These are phyloP conservation scores for Cabera pusaria DNA, from an alignment of 2,888 invertebrate genomes.

Conservation along the genomic window DNA sequence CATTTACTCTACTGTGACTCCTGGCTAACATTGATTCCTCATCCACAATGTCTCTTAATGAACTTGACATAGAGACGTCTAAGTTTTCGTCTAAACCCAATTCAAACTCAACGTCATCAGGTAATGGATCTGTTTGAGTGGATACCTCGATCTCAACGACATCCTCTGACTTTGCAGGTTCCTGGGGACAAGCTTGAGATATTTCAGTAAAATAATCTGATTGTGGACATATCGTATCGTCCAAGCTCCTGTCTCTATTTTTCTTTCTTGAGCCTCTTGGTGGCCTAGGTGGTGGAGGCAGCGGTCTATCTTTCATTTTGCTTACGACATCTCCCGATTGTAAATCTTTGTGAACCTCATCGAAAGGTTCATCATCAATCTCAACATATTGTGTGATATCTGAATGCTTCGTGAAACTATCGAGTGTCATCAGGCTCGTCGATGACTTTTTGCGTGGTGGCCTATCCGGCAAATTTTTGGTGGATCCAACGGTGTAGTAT, in stretches of 20 bases:
- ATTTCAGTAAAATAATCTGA: slow-evolving; percentile 36
- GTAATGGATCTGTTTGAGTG: slow-evolving; percentile 93
- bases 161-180: slow-evolving; percentile 50
- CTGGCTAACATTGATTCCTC: slow-evolving; percentile 81
- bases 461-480: slow-evolving; percentile 81
- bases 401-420: slow-evolving; percentile 74
- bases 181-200: slow-evolving; percentile 35
- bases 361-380: slow-evolving; percentile 83
- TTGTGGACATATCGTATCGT: slow-evolving; percentile 33
- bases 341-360: slow-evolving; percentile 84
- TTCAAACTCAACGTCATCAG: slow-evolving; percentile 89
- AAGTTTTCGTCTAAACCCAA: slow-evolving; percentile 75
- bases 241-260: slow-evolving; percentile 51
- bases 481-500: slow-evolving; percentile 86
- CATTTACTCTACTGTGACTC: slow-evolving; percentile 75
- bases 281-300: slow-evolving; percentile 94
- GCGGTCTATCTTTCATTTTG: slow-evolving; percentile 92
- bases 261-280: slow-evolving; percentile 84
- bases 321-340: slow-evolving; percentile 90
- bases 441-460: slow-evolving; percentile 86
- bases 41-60: slow-evolving; percentile 69
- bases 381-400: slow-evolving; percentile 85
- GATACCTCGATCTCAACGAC: slow-evolving; percentile 88
- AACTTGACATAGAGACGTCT: slow-evolving; percentile 74
- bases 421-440: slow-evolving; percentile 77